Evolutionary conservation across 2,113 vertebrate species (phyloP).

Genomic region (Ceyx margarethae): DNA sequence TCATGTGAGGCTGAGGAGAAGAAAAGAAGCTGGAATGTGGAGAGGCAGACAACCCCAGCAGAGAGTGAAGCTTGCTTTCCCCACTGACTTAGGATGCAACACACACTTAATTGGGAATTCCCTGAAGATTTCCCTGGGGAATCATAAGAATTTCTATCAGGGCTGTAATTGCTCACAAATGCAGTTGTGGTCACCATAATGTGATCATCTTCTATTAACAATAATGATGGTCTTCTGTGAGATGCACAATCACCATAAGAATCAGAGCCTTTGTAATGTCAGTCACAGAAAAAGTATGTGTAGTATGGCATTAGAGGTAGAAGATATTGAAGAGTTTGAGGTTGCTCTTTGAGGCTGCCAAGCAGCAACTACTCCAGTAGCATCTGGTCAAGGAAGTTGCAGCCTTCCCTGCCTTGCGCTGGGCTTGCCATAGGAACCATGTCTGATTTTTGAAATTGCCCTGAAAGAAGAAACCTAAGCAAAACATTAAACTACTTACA

Average conservation of each 20-base stretch:
- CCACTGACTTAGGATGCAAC: background rate
- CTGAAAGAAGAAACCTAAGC: slow-evolving; percentile 67
- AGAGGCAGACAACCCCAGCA: background rate
- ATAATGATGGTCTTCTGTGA: background rate
- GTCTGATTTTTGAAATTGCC: slow-evolving; percentile 32
- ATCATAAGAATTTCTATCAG: background rate
- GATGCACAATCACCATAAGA: background rate
- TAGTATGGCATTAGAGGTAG: background rate
- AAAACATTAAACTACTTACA: slow-evolving; percentile 62
- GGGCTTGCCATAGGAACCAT: slow-evolving; percentile 5
- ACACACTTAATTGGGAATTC: background rate
- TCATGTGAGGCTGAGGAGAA: background rate
- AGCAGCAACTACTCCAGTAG: background rate
- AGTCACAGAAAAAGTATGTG: background rate
- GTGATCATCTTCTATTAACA: background rate
- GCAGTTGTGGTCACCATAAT: background rate
- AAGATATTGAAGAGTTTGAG: background rate
- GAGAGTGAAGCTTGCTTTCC: background rate
- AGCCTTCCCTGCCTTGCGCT: background rate
- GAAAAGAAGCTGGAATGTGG: background rate
- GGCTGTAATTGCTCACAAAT: background rate
- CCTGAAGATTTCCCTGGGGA: background rate
- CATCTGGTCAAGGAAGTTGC: background rate
- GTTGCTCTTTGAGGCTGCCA: background rate
- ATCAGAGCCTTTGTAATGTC: background rate